Evolutionary conservation across 2,888 invertebrate genomes (phyloP), one percentile per base, ranked within the genome.

Genomic region (Lucinisca nassula): DNA sequence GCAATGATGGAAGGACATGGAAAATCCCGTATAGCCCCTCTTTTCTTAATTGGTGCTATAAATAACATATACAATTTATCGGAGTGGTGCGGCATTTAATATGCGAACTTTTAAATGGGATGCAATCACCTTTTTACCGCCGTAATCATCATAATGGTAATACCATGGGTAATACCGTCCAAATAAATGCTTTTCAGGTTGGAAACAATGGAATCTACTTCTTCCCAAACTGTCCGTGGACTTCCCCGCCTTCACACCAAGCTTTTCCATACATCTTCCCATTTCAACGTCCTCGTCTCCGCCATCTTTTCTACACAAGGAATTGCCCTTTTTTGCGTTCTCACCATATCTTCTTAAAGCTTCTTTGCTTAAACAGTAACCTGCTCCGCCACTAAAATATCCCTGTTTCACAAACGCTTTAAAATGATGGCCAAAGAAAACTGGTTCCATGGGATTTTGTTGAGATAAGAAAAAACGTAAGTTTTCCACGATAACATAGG

Each of bases 401-500:
- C 96, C 96, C 84, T 93, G 92, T 35, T 91, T 85, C 24, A 95
- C 92, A 58, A 92, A 90, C 2, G 90, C 82, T 80, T 92, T 94
- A 82, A 95, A 95, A 77, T 93, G 93, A 37, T 95, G 94, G 27
- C 95, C 95, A 95, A 98, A 99, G 96, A 98, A 99, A 17, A 99
- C 97, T 0, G 99, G 98, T 0, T 98, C 97, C 24, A 51, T 67
- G 2, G 91, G 75, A 40, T 91, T 79, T 94, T 98, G 97, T 0
- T 98, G 97, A 24, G 98, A 97, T 32, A 99, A 96, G 75, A 94
- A 84, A 45, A 84, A 87, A 6, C 93, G 90, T 61, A 99, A 97
- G 96, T 99, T 99, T 96, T 99, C 99, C 75, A 99, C 97, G 61
- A 99, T 97, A 70, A 99, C 98, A 96, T 98, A 99, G 97, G 99